Percentiles rank a stretch among this genome's conserved stretches.
Evolutionary conservation across 2,113 vertebrate genomes (phyloP).

Genomic region (Pantherophis guttatus): DNA sequence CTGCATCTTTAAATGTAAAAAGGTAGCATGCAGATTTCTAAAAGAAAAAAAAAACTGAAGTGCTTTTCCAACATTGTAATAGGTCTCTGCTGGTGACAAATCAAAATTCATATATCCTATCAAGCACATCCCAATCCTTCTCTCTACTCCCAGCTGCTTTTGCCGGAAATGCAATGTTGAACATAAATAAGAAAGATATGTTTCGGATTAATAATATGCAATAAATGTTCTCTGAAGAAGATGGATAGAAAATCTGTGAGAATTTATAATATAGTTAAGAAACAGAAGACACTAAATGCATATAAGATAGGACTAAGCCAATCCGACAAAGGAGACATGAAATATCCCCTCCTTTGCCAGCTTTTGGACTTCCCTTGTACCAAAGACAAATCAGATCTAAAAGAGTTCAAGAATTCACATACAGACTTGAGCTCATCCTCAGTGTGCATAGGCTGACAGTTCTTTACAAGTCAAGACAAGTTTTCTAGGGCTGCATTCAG

Average conservation of each 20-base stretch:
- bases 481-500: not conserved
- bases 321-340: not conserved
- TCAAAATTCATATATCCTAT: not conserved
- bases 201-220: not conserved
- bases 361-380: not conserved
- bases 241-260: not conserved
- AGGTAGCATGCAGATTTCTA: not conserved
- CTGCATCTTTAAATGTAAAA: conserved; percentile 8
- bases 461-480: not conserved
- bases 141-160: not conserved
- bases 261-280: not conserved
- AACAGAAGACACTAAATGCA: not conserved
- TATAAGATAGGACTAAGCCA: not conserved
- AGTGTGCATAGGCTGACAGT: not conserved
- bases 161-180: not conserved
- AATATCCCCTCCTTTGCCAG: not conserved
- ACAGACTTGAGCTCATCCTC: not conserved
- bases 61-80: conserved; percentile 1
- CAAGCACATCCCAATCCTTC: not conserved
- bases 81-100: not conserved
- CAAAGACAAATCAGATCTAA: not conserved
- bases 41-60: not conserved
- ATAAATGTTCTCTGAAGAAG: not conserved
- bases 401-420: not conserved
- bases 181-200: not conserved